A percentile compares a stretch with the other conserved stretches of the same genome.
Evolutionary conservation across 2,113 vertebrate genomes (phyloP).

Genomic region (Alethe diademata): DNA sequence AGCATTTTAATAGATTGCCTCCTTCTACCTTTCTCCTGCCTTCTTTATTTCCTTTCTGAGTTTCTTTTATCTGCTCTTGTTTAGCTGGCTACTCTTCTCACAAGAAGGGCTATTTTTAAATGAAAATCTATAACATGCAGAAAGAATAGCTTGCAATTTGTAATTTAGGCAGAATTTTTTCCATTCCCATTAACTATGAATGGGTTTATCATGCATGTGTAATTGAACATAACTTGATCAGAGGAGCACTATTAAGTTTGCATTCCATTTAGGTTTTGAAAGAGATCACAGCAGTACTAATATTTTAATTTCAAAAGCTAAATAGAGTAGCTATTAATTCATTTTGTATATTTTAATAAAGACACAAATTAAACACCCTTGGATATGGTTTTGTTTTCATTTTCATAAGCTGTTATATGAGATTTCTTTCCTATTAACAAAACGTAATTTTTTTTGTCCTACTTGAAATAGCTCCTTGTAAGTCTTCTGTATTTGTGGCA

Average conservation of each 20-base stretch:
- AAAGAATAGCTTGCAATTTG: not conserved
- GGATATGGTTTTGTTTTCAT: not conserved
- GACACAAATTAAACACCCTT: not conserved
- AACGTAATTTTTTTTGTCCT: not conserved
- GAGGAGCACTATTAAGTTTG: not conserved
- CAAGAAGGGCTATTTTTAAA: not conserved
- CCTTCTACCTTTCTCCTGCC: accelerated
- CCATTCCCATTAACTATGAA: not conserved
- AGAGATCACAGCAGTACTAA: not conserved
- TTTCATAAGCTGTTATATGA: not conserved
- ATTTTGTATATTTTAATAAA: not conserved
- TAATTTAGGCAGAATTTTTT: not conserved
- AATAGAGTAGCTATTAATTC: not conserved
- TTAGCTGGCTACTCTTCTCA: not conserved
- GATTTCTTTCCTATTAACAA: not conserved
- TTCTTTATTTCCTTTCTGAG: not conserved
- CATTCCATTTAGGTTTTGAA: conserved; percentile 9
- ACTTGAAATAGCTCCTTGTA: not conserved
- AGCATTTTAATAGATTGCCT: not conserved
- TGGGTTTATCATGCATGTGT: not conserved
- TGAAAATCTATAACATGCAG: not conserved
- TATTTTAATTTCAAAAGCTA: not conserved
- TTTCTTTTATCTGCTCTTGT: not conserved
- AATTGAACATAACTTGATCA: not conserved
- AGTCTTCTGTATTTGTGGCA: not conserved